Conservation (phyloP, 2,797 vertebrate species). For the Busarellus nigricollis region DNA sequence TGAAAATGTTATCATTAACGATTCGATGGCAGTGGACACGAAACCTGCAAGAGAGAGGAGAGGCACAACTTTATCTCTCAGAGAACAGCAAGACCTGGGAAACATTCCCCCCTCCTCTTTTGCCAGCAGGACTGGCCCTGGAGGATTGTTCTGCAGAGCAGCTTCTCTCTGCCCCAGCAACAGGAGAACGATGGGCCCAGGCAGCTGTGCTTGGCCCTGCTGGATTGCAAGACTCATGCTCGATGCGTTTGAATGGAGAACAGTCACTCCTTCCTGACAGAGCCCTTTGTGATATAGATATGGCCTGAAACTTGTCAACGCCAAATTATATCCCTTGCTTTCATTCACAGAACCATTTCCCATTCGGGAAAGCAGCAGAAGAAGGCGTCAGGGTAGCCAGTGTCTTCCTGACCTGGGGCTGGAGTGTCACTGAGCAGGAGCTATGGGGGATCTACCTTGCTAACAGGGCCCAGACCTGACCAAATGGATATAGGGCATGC, state of each 20-base stretch:
- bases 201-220: neutral
- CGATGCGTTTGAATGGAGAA: rapidly evolving
- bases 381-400: rapidly evolving
- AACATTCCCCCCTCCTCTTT: neutral
- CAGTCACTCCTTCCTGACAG: neutral
- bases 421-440: neutral
- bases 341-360: neutral
- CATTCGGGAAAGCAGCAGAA: neutral
- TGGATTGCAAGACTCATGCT: neutral
- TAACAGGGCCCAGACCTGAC: neutral
- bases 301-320: neutral
- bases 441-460: neutral
- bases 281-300: neutral
- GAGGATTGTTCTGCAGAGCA: neutral
- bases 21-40: slow-evolving; percentile 96
- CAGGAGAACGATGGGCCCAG: neutral
- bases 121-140: neutral
- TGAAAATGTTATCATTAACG: slow-evolving; percentile 98
- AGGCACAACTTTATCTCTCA: slow-evolving; percentile 4
- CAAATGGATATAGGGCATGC: neutral
- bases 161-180: neutral
- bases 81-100: neutral
- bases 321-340: neutral
- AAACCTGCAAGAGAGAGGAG: slow-evolving; percentile 80
- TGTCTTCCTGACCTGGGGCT: neutral